A percentile compares a stretch with the other conserved stretches of the same genome.
phyloP scores from a whole-genome alignment of 2,113 vertebrate genomes.

The Hydrolagus affinis region DNA sequence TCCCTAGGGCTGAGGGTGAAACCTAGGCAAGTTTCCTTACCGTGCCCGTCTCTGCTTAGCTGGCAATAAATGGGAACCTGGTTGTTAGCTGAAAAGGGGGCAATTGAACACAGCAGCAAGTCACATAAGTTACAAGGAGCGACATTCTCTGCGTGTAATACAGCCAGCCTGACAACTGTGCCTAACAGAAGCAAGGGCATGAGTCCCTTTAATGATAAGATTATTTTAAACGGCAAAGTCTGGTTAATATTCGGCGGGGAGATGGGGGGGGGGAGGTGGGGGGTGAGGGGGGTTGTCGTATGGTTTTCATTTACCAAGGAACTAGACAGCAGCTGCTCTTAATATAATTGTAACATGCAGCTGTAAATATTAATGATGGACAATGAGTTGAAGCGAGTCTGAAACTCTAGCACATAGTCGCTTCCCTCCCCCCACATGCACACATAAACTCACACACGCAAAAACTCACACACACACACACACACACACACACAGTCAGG shows the following conservation, averaged over 20 bases:
- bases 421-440: background rate
- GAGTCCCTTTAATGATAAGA: conserved; percentile 15
- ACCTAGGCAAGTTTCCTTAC: no score
- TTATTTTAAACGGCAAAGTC: conserved; percentile 24
- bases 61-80: no score
- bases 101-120: background rate
- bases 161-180: background rate
- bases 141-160: background rate
- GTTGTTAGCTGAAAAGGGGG: no score
- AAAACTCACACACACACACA: no score
- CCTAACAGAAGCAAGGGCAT: background rate
- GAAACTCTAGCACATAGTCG: conserved; percentile 13
- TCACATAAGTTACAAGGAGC: background rate
- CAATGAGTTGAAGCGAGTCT: conserved; percentile 8
- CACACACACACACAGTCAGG: no score
- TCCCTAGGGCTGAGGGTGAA: no score
- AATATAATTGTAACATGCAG: conserved; percentile 26
- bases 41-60: no score
- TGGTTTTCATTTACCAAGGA: conserved; percentile 24
- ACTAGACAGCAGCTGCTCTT: conserved; percentile 22
- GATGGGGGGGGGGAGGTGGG: no score
- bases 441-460: no score
- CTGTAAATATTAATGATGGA: conserved; percentile 31
- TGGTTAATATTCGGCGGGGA: background rate
- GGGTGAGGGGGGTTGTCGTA: background rate